Base-by-base conservation (phyloP, 1,140 invertebrate species). In the Callitettix versicolor region DNA sequence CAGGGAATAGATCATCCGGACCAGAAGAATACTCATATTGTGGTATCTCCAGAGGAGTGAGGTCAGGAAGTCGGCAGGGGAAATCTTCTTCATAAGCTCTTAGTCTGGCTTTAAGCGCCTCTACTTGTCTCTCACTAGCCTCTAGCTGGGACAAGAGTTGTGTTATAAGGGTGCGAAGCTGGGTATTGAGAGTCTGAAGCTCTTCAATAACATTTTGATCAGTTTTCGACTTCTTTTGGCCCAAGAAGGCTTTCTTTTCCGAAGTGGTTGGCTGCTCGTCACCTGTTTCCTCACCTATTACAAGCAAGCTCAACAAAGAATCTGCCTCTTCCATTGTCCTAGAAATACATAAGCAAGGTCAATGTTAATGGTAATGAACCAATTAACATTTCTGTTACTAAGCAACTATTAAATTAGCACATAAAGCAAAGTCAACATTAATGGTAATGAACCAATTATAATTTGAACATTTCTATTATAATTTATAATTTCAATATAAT, bases 291-390 rank as follows among this genome's bases (percentile, higher is more conserved):
- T 57, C 44, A 52, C 40, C 65, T 55, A 65, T 64, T 49, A 68
- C 61, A 36, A 78, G 64, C n/a, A 69, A 58, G 14, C 70, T 66
- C 20, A 79, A 61, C n/a, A 82, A 66, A 55, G 73, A 75, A 60
- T 82, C 79, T 17, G 79, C 76, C 63, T 81, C 79, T 60, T 81
- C 76, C 55, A 82, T 79, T 21, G 73, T 74, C 67, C 69, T 76
- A 74, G 78, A 64, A 30, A 30, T n/a, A n/a, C n/a, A n/a, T n/a
- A n/a, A n/a, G n/a, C n/a, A n/a, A n/a, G n/a, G n/a, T n/a, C n/a
- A n/a, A n/a, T n/a, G n/a, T n/a, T n/a, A n/a, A n/a, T n/a, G n/a
- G n/a, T n/a, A n/a, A n/a, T n/a, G n/a, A n/a, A n/a, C n/a, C n/a
- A n/a, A n/a, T n/a, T n/a, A n/a, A n/a, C n/a, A n/a, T n/a, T n/a